phyloP scores from a whole-genome alignment of 2,797 vertebrate genomes.

The Anguilla obscura region DNA sequence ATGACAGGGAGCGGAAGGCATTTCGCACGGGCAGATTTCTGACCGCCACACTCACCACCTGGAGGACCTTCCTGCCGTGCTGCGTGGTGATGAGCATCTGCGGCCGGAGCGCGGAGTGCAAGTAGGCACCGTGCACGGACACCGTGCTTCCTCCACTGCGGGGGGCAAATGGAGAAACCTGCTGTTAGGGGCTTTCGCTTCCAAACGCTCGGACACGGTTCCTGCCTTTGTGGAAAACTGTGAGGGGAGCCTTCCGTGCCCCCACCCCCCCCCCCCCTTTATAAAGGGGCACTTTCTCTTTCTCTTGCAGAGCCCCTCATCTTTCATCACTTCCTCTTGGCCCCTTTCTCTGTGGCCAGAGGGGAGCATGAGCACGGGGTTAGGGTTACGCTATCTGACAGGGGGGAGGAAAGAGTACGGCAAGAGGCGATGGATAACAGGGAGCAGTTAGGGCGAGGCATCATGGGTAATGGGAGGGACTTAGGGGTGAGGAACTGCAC shows the following conservation, averaged over 20 bases:
- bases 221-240: slow-evolving; percentile 48
- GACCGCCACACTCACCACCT: slow-evolving; percentile 82
- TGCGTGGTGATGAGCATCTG: slow-evolving; percentile 87
- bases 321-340: neutral
- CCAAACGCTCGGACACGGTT: slow-evolving; percentile 58
- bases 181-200: slow-evolving; percentile 54
- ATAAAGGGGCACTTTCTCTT: neutral
- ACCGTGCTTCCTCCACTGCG: slow-evolving; percentile 94
- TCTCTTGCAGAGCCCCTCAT: neutral
- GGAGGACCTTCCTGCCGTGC: slow-evolving; percentile 80
- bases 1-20: slow-evolving; percentile 32
- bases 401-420: neutral
- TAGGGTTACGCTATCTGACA: neutral
- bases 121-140: slow-evolving; percentile 85
- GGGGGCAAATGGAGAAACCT: slow-evolving; percentile 53
- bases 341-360: neutral
- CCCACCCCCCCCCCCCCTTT: neutral
- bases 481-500: neutral
- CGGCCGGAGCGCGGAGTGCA: slow-evolving; percentile 87
- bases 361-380: neutral
- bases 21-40: slow-evolving; percentile 11
- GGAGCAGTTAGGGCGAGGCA: neutral
- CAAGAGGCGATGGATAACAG: neutral
- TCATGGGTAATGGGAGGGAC: neutral
- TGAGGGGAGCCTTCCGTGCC: neutral